Base-by-base conservation (phyloP, 2,797 vertebrate species). In the Sternarchorhynchus goeldii region DNA sequence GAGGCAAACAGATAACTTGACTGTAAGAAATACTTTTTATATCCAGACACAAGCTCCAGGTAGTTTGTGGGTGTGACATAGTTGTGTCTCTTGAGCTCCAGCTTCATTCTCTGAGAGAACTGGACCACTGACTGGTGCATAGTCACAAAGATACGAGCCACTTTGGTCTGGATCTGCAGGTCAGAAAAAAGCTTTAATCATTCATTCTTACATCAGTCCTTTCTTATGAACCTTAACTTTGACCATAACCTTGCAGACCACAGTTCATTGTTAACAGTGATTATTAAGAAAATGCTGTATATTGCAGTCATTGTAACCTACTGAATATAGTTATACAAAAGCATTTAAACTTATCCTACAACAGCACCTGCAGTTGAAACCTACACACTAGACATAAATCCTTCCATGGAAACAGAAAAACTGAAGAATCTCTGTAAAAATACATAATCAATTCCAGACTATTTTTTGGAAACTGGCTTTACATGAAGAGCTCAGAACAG, bases 31-130 rank as follows among this genome's bases (percentile, higher is more conserved):
- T 92, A 97, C 96, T 93, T 96, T 81, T 95, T 96, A 86, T 95
- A 97, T 88, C 95, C 95, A 41, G 95, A 93, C 73, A 97, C 95
- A 25, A 96, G 93, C 83, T 96, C 95, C 90, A 97, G 89, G 90
- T 96, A 97, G 91, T 96, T 96, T 79, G 94, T 96, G 34, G 95
- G 95, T 0, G 95, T 96, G 86, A 97, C 95, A 0, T 96, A 96
- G 85, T 95, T 96, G 75, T 94, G 81, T 84, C 95, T 94, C 86
- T 83, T 90, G 17, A 97, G 82, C 85, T 95, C 95, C 83, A 92
- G 7, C 78, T 93, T 90, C 95, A 97, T 96, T 85, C 88, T 94
- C 73, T 93, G 86, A 32, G 95, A 96, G 73, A 93, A 88, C 8
- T 81, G 84, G 36, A 86, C 92, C 79, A 96, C 96, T 0, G 96